Base-by-base conservation (phyloP, 2,888 invertebrate genomes). In the Hartigia nigra region DNA sequence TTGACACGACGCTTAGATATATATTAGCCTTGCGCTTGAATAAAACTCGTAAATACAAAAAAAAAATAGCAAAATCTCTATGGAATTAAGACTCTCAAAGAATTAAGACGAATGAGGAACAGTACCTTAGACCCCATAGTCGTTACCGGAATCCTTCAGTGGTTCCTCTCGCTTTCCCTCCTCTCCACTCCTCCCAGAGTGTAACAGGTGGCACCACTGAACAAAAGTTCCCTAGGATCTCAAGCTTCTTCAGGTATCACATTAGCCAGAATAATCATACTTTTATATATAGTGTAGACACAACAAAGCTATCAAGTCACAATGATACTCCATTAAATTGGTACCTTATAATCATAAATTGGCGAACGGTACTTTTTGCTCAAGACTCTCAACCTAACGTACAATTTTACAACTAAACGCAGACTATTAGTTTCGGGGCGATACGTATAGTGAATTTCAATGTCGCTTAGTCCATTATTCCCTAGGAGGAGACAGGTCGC, bases 371-470 rank as follows among this genome's bases (percentile, higher is more conserved):
- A 55, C 55, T 55, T 1, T 55, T 55, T 23, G 9, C 55, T 23
- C 55, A 55, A 5, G 55, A 55, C 23, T 55, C 23, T 23, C 55
- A 55, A 23, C 55, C 23, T 55, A 55, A 55, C 23, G 9, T 55
- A 9, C 55, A 55, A 55, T 55, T 55, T 55, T 55, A 23, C 1
- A 23, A 2, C 9, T 55, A 55, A 70, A 12, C 76, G 69, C 31
- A 55, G 77, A 79, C 79, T 34, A 39, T 31, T 72, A 31, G 35
- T 72, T 70, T 39, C 78, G 69, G 11, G 69, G 77, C 72, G 55
- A 76, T 78, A 79, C 78, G 69, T 79, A 78, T 81, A 83, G 82
- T 82, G 85, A 83, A 85, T 86, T 85, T 84, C 82, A 83, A 85
- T 84, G 83, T 80, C 79, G 76, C 72, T 76, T 74, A 70, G 76